Conservation (phyloP, 1,140 invertebrate species). For the Drosophila pallidifrons region DNA sequence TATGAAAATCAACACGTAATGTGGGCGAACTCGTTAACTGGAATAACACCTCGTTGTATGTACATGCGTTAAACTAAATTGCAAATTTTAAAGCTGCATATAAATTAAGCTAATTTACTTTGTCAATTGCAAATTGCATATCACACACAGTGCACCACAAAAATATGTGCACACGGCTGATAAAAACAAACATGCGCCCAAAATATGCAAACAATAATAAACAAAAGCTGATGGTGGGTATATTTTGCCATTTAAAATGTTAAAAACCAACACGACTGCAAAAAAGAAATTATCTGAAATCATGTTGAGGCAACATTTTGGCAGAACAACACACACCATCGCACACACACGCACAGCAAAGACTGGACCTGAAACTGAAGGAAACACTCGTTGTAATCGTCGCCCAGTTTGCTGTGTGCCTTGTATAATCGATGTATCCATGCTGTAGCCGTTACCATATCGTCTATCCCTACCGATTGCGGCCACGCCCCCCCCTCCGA, state of each 20-base stretch:
- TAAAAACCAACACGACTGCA: constrained; percentile 57
- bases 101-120: constrained; percentile 70
- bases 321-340: constrained; percentile 13
- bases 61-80: constrained; percentile 13
- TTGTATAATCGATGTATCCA: constrained; percentile 83
- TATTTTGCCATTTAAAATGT: constrained; percentile 56
- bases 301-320: constrained; percentile 4
- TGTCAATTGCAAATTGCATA: constrained; percentile 62
- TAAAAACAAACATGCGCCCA: neutral
- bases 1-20: too few relatives aligned
- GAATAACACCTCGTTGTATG: neutral
- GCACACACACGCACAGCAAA: constrained; percentile 8
- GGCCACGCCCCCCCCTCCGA: constrained; percentile 8
- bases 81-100: constrained; percentile 55
- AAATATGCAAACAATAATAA: constrained; percentile 40
- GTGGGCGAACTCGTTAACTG: neutral
- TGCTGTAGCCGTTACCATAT: constrained; percentile 55
- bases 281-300: constrained; percentile 41
- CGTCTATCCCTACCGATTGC: constrained; percentile 42
- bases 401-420: constrained; percentile 45
- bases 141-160: constrained; percentile 59
- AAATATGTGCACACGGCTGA: constrained; percentile 50
- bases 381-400: constrained; percentile 52
- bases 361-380: neutral
- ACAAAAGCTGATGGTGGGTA: constrained; percentile 19